Evolutionary conservation across 1,140 invertebrate genomes (phyloP), one percentile per base, ranked within the genome.

Genomic region (Drosophila littoralis): DNA sequence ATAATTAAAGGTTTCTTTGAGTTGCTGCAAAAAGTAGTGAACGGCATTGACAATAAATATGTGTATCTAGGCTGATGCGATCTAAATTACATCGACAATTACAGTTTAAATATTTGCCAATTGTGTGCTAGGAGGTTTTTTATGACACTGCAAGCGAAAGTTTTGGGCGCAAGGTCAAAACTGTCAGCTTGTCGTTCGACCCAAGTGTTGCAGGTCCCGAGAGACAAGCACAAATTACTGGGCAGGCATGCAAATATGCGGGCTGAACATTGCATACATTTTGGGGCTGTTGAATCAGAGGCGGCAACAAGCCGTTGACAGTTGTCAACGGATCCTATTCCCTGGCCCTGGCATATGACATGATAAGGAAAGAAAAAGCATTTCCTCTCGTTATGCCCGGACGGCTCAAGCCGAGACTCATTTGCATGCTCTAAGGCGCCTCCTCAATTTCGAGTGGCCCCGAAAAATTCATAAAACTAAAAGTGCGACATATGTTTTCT

Each of bases 91-190:
- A 70, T 28, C 61, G 68, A 65, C 79, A 86, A 88, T 83, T 83
- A 80, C 73, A 74, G 77, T 77, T 77, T 88, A 88, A 89, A 88
- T 89, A 88, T 89, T 88, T 88, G 77, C 46, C 66, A 71, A 71
- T 79, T 80, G 65, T 65, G 61, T 65, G 74, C 48, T 38, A 10
- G 38, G 43, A 35, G 28, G 28, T 4, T 50, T 42, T 43, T 51
- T n/a, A 8, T 35, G 43, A 7, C 13, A 22, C 43, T 17, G 13
- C n/a, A 50, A 60, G 46, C 36, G 71, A 75, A 85, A 81, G 43
- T 77, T 78, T 69, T 82, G 51, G 50, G 9, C n/a, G 38, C 58
- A 75, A 75, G 67, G 66, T 70, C 67, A 51, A 22, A 13, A 1
- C 13, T 42, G n/a, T 13, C n/a, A n/a, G n/a, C 38, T n/a, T 12